phyloP scores from a whole-genome alignment of 2,113 vertebrate species.

The Zingel zingel region DNA sequence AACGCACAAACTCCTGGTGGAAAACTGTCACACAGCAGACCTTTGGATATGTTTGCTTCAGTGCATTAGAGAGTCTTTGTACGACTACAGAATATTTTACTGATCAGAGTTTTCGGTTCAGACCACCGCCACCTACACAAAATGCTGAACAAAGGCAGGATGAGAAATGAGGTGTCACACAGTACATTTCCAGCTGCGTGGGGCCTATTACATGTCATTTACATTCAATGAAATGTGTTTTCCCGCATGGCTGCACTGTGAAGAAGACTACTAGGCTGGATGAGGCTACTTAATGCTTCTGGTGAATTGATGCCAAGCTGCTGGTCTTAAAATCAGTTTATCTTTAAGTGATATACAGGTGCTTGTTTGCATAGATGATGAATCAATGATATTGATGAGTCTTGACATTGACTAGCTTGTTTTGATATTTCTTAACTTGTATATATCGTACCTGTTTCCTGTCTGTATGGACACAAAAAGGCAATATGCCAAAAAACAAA shows the following conservation, averaged over 20 bases:
- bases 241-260: constrained; percentile 49
- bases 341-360: background rate
- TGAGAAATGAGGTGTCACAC: constrained; percentile 73
- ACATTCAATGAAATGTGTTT: constrained; percentile 63
- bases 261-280: constrained; percentile 41
- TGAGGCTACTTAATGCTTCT: constrained; percentile 35
- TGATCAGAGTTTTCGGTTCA: constrained; percentile 55
- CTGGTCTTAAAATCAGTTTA: constrained; percentile 22
- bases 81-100: constrained; percentile 62
- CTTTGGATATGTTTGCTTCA: constrained; percentile 60
- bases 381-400: background rate
- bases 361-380: background rate
- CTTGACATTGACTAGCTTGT: constrained; percentile 7
- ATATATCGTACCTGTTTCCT: background rate
- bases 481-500: background rate
- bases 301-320: constrained; percentile 32
- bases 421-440: background rate
- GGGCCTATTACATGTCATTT: constrained; percentile 71
- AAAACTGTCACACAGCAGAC: constrained; percentile 65
- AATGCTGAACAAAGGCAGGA: constrained; percentile 59
- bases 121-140: constrained; percentile 63
- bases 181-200: constrained; percentile 64
- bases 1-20: constrained; percentile 64
- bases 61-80: constrained; percentile 60
- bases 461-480: background rate